Evolutionary conservation across 2,888 invertebrate species (phyloP).

Genomic region (Noctua comes): DNA sequence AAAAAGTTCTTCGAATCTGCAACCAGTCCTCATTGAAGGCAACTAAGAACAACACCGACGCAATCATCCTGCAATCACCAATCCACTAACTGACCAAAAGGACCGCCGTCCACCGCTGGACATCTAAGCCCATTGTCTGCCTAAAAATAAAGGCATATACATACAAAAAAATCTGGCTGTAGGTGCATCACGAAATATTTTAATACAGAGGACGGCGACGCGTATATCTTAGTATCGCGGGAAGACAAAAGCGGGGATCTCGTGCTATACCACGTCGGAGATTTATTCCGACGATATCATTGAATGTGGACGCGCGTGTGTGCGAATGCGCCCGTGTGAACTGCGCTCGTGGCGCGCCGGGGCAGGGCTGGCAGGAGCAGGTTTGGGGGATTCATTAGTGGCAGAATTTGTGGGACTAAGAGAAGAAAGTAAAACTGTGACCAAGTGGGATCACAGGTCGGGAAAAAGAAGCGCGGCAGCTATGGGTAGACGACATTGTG

Average conservation of each 20-base stretch:
- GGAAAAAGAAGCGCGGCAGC: background rate
- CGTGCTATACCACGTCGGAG: constrained; percentile 82
- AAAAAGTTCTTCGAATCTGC: background rate
- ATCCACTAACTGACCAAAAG: constrained; percentile 42
- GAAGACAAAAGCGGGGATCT: constrained; percentile 81
- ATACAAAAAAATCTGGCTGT: constrained; percentile 51
- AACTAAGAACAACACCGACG: constrained; percentile 20
- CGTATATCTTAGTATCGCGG: constrained; percentile 67
- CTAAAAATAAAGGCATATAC: constrained; percentile 59
- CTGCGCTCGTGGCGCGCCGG: constrained; percentile 58
- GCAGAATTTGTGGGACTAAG: background rate
- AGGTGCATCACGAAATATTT: constrained; percentile 70
- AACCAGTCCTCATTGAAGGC: constrained; percentile 14
- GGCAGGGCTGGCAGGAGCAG: constrained; percentile 60
- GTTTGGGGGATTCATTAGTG: constrained; percentile 20
- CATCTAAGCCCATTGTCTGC: constrained; percentile 60
- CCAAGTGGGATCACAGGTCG: background rate
- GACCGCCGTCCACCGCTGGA: constrained; percentile 52
- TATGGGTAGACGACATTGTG: background rate
- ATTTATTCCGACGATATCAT: constrained; percentile 83
- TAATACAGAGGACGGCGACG: constrained; percentile 67
- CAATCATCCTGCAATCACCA: constrained; percentile 45
- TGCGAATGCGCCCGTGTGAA: constrained; percentile 70
- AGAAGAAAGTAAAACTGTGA: background rate
- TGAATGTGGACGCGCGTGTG: constrained; percentile 71